phyloP scores from a whole-genome alignment of 2,888 invertebrate species.

The Rhaphigaster nebulosa region DNA sequence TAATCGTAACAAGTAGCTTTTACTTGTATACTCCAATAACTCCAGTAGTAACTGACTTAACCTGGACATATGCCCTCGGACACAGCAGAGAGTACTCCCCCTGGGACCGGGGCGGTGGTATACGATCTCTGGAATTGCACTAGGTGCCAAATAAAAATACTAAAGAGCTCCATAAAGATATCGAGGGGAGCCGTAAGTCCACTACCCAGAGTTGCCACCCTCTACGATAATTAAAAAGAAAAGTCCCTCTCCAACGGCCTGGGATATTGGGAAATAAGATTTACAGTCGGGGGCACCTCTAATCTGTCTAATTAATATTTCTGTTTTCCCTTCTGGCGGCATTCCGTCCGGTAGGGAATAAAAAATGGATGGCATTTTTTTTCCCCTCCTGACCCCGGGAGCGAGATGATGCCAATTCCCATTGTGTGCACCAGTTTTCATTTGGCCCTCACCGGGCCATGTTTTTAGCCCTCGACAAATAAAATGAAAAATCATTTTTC shows the following conservation, averaged over 20 bases:
- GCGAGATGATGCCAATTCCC: conserved; percentile 29
- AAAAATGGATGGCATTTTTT: conserved; percentile 54
- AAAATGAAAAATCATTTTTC: conserved; percentile 32
- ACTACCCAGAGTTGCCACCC: background rate
- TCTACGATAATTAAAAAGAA: conserved; percentile 40
- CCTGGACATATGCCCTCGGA: background rate
- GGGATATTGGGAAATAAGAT: conserved; percentile 55
- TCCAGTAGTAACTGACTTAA: background rate
- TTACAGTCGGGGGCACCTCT: conserved; percentile 48
- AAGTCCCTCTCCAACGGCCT: background rate
- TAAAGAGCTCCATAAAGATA: conserved; percentile 25
- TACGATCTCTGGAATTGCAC: background rate
- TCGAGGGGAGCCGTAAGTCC: conserved; percentile 10
- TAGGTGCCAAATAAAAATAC: conserved; percentile 46
- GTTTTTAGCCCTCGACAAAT: conserved; percentile 32
- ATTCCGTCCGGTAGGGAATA: conserved; percentile 36
- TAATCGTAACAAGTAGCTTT: background rate
- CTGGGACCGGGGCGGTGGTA: background rate
- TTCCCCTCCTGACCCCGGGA: background rate
- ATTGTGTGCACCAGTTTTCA: conserved; percentile 39
- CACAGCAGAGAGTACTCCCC: background rate
- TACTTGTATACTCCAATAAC: background rate
- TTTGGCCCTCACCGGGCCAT: conserved; percentile 3
- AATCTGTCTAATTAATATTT: conserved; percentile 60
- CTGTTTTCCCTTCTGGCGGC: conserved; percentile 54